A percentile compares a stretch with the other conserved stretches of the same genome.
These are phyloP conservation scores for Harpalus rubripes DNA, from an alignment of 2,888 invertebrate species.

Conservation along the genomic window DNA sequence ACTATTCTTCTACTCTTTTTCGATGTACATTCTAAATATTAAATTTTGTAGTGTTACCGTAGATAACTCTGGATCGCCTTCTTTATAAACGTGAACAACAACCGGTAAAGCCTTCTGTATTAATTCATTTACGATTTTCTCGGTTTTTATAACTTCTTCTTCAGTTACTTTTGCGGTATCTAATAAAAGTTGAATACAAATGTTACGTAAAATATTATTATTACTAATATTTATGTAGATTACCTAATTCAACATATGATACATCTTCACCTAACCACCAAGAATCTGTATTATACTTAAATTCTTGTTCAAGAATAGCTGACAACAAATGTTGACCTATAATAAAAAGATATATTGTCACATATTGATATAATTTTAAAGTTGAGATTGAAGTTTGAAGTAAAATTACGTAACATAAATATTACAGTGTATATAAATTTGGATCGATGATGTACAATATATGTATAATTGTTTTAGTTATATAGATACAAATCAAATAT, in stretches of 20 bases:
- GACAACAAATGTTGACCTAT: slow-evolving; percentile 90
- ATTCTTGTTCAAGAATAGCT: slow-evolving; percentile 86
- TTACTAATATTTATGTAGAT: slow-evolving; percentile 20
- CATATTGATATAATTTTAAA: too few species aligned
- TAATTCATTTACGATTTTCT: slow-evolving; percentile 83
- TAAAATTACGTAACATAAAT: too few species aligned
- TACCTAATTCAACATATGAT: slow-evolving; percentile 85
- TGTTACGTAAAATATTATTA: slow-evolving; percentile 28
- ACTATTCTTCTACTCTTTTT: background rate
- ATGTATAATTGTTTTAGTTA: too few species aligned
- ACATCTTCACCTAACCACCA: slow-evolving; percentile 91
- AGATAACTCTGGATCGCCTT: slow-evolving; percentile 81
- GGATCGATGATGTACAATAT: too few species aligned
- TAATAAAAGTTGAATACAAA: slow-evolving; percentile 70
- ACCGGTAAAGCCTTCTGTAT: slow-evolving; percentile 84
- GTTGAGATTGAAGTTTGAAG: too few species aligned
- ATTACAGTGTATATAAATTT: too few species aligned
- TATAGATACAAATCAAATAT: too few species aligned
- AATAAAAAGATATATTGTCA: slow-evolving; percentile 25
- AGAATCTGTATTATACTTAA: slow-evolving; percentile 85
- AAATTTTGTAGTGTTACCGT: slow-evolving; percentile 52
- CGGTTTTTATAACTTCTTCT: slow-evolving; percentile 80
- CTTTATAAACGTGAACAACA: slow-evolving; percentile 81
- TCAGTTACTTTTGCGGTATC: slow-evolving; percentile 79
- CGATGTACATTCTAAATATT: background rate